phyloP scores from a whole-genome alignment of 2,797 vertebrate genomes.

The Gymnothorax javanicus region DNA sequence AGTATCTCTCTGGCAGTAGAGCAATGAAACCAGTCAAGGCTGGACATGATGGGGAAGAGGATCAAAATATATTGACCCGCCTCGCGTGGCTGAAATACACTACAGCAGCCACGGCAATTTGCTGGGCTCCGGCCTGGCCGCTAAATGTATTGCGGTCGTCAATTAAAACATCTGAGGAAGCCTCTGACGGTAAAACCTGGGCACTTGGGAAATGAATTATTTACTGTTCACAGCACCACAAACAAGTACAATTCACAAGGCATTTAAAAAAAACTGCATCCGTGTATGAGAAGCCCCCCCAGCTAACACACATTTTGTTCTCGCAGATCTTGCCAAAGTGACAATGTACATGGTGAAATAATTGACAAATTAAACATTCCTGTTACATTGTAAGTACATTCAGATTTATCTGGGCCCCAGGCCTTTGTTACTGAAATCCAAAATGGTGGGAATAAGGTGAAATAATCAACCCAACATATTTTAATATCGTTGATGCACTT shows the following conservation, averaged over 20 bases:
- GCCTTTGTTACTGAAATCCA: too few species aligned
- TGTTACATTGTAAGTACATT: too few species aligned
- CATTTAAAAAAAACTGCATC: constrained; percentile 4
- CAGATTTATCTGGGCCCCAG: too few species aligned
- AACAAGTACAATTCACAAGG: constrained; percentile 25
- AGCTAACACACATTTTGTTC: neutral
- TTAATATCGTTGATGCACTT: too few species aligned
- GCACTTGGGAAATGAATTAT: constrained; percentile 31
- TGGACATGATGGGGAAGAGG: constrained; percentile 21
- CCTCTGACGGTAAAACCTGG: constrained; percentile 23
- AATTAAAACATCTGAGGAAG: constrained; percentile 33
- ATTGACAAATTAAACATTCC: too few species aligned
- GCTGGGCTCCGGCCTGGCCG: constrained; percentile 26
- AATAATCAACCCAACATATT: too few species aligned
- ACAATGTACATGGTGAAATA: too few species aligned
- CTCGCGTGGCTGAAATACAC: constrained; percentile 21
- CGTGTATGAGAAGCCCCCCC: neutral
- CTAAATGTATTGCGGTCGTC: constrained; percentile 41
- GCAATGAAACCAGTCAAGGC: constrained; percentile 21
- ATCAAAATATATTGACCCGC: constrained; percentile 42
- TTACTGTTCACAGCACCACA: constrained; percentile 19
- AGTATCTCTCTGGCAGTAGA: constrained; percentile 11
- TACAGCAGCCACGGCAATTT: constrained; percentile 15
- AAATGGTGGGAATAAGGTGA: too few species aligned
- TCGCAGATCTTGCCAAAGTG: too few species aligned